phyloP scores from a whole-genome alignment of 2,113 vertebrate genomes.

The Neotragus moschatus region DNA sequence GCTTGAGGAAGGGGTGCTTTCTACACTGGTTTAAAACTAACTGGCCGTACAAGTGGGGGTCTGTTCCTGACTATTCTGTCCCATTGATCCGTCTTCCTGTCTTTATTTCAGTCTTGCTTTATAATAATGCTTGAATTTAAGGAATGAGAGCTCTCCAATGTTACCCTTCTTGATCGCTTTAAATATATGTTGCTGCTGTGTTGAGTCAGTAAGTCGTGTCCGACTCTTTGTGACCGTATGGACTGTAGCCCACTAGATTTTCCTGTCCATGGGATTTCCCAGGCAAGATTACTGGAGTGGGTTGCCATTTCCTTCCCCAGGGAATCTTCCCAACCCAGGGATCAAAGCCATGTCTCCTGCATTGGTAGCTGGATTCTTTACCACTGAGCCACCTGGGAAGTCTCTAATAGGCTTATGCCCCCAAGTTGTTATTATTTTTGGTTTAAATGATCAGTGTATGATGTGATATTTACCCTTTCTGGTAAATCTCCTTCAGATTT shows the following conservation, averaged over 20 bases:
- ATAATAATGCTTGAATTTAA: neutral
- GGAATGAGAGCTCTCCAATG: neutral
- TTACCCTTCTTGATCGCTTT: neutral
- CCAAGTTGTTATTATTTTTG: neutral
- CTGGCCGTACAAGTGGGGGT: accelerated
- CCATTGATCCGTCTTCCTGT: neutral
- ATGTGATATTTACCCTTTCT: neutral
- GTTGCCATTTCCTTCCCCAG: neutral
- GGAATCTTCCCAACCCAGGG: neutral
- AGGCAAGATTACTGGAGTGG: neutral
- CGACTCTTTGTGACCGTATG: neutral
- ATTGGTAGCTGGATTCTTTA: neutral
- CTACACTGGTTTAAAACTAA: neutral
- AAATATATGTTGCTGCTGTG: neutral
- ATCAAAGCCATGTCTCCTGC: neutral
- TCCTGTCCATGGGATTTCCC: neutral
- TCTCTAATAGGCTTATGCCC: neutral
- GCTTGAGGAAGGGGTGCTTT: neutral
- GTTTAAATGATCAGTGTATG: neutral
- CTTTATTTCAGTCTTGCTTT: neutral
- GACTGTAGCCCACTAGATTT: neutral
- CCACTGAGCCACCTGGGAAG: neutral
- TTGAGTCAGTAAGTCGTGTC: neutral
- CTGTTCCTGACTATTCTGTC: neutral
- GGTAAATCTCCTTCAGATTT: neutral